Conservation (phyloP, 2,797 vertebrate genomes). For the Dipus sagitta region DNA sequence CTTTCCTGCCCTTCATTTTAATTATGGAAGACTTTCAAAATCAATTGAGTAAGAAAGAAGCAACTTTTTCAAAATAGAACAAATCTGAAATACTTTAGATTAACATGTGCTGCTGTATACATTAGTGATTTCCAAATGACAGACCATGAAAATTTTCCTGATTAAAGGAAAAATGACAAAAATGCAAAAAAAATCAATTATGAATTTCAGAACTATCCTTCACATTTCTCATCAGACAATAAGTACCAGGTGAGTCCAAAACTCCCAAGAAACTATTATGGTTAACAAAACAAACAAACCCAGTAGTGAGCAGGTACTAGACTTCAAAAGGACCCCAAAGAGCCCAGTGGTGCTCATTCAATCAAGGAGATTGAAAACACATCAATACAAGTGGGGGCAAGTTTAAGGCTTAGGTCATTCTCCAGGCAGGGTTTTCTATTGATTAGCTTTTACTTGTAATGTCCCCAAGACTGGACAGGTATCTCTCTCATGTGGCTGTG, state of each 20-base stretch:
- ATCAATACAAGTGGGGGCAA: not conserved
- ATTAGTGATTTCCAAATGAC: not conserved
- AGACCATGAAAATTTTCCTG: not conserved
- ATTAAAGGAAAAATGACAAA: slow-evolving; percentile 49
- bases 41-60: slow-evolving; percentile 6
- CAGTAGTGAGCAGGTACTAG: not conserved
- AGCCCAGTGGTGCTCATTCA: not conserved
- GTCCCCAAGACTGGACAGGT: not conserved
- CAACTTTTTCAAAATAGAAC: slow-evolving; percentile 29
- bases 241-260: not conserved
- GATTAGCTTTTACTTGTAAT: not conserved
- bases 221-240: slow-evolving; percentile 6
- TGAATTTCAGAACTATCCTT: slow-evolving; percentile 7
- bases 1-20: slow-evolving; percentile 1
- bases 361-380: slow-evolving; percentile 41
- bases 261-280: slow-evolving; percentile 48
- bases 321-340: slow-evolving; percentile 3
- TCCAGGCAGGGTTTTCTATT: not conserved
- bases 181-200: slow-evolving; percentile 33
- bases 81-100: slow-evolving; percentile 3
- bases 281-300: slow-evolving; percentile 53
- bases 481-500: not conserved
- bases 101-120: not conserved
- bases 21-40: slow-evolving; percentile 28
- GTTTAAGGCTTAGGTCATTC: not conserved